phyloP scores from a whole-genome alignment of 2,888 invertebrate genomes.

The Sympetrum striolatum region DNA sequence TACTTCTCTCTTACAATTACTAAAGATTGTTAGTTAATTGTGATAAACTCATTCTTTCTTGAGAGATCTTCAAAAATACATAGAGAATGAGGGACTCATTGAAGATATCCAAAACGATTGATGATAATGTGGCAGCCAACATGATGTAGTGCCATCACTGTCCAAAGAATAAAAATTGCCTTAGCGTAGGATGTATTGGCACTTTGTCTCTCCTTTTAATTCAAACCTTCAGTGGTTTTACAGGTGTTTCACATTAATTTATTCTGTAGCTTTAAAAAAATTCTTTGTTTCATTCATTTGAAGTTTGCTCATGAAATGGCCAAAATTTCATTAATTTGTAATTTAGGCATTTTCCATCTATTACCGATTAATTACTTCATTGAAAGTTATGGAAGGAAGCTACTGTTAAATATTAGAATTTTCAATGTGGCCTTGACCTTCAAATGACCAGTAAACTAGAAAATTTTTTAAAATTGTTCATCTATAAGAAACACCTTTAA shows the following conservation, averaged over 20 bases:
- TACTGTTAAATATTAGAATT: constrained; percentile 1
- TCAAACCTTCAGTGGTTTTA: not conserved
- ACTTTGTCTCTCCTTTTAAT: not conserved
- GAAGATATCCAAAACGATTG: constrained; percentile 6
- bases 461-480: not conserved
- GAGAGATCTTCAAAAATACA: not conserved
- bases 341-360: not conserved
- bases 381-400: not conserved
- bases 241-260: not conserved
- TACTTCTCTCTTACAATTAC: not conserved
- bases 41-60: not conserved
- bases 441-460: constrained; percentile 5
- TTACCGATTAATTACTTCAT: not conserved
- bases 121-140: not conserved
- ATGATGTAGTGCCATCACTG: not conserved
- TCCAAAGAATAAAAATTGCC: constrained; percentile 18
- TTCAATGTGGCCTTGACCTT: constrained; percentile 23
- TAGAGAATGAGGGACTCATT: not conserved
- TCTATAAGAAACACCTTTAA: not conserved
- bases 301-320: not conserved
- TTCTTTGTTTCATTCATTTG: not conserved
- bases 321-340: not conserved
- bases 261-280: not conserved
- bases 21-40: not conserved
- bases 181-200: not conserved